Base-by-base conservation (phyloP, 2,888 invertebrate genomes). In the Endomychus coccineus region DNA sequence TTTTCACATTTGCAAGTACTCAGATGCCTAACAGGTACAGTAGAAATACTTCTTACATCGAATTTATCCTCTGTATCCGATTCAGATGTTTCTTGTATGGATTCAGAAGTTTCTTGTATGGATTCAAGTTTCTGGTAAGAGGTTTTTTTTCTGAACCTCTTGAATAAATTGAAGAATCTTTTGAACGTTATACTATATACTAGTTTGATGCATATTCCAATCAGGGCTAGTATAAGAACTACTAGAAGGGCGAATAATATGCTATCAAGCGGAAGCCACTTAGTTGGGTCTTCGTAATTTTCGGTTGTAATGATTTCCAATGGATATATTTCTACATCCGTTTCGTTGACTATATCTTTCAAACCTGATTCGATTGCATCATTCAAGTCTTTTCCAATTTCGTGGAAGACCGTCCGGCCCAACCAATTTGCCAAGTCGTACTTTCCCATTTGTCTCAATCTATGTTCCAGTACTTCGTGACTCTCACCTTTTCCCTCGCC, bases 381-480 rank as follows among this genome's bases (percentile, higher is more conserved):
- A 29, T 63, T 49, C 24, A 66, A 48, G 40, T 77, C 73, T 35
- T 64, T 57, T 3, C 71, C 68, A 16, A 79, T 55, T 45, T 74
- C 66, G 23, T 68, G 64, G 51, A 76, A 78, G 1, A 74, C 71
- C 1, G 70, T 68, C 40, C 61, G 67, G 5, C 75, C 74, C 1
- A 81, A 53, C 78, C 78, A 78, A 46, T 75, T 70, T 1, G 79
- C 77, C 32, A 80, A 55, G 42, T 76, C 71, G 1, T 44, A 41
- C 45, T 70, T 71, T 13, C 70, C 71, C 37, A 80, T 62, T 57
- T 78, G 77, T 4, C 73, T 67, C 14, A 81, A 58, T 46, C 78
- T 68, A 25, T 68, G 71, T 28, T 66, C 67, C 7, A 80, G 47
- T 9, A 67, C 51, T 48, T 71, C 71, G 45, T 80, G 78, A 3